Evolutionary conservation across 2,113 vertebrate species (phyloP).

Genomic region (Dicerorhinus sumatrensis): DNA sequence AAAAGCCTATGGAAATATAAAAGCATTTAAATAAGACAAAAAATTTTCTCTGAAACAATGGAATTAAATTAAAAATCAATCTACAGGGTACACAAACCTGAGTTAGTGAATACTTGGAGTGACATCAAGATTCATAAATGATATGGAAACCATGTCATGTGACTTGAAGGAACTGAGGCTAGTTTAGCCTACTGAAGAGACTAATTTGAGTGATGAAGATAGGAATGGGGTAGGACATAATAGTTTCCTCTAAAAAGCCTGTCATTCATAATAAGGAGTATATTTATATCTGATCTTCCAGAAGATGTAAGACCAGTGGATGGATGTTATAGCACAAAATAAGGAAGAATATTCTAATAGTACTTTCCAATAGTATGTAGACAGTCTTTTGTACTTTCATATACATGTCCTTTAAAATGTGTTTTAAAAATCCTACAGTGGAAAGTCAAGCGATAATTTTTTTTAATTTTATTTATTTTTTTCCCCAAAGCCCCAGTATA

Average conservation of each 20-base stretch:
- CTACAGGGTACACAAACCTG: neutral
- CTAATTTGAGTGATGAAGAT: neutral
- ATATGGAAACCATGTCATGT: neutral
- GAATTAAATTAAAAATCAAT: constrained; percentile 6
- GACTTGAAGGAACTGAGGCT: neutral
- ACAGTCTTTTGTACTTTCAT: neutral
- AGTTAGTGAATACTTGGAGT: neutral
- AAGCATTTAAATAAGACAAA: neutral
- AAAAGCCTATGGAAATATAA: neutral
- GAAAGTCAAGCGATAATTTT: neutral
- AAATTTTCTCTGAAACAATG: neutral
- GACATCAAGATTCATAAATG: neutral
- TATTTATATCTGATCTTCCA: neutral
- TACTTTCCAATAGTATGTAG: neutral
- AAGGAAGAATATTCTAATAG: neutral
- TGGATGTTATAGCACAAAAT: neutral
- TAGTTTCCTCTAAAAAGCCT: neutral
- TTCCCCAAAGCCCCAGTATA: too few relatives aligned
- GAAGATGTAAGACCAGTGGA: neutral
- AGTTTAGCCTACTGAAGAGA: neutral
- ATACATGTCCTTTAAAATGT: neutral
- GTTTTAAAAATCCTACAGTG: neutral
- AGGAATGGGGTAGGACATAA: neutral
- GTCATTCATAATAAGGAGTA: neutral
- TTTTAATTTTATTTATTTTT: too few relatives aligned